Evolutionary conservation across 2,797 vertebrate species (phyloP), one percentile per base, ranked within the genome.

Genomic region (Anabacerthia variegaticeps): DNA sequence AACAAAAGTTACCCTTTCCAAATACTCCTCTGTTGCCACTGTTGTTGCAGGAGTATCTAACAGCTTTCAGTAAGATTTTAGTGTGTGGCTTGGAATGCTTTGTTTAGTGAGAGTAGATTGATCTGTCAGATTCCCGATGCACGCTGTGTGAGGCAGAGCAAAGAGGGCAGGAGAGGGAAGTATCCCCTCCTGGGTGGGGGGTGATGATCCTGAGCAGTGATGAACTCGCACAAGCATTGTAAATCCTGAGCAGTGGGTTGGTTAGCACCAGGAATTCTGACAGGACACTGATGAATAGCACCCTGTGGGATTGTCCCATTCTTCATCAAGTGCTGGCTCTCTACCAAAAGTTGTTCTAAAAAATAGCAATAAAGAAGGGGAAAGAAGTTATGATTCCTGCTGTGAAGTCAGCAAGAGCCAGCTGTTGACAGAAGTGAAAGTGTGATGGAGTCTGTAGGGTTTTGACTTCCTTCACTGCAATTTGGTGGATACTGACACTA

Each of bases 371-470:
- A 72, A 88, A 73, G 36, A 89, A 86, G 43, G 54, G 55, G 54
- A 69, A 92, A 85, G 75, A 55, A 88, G 32, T 71, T 54, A n/a
- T 23, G n/a, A 72, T 77, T 87, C 72, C 61, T 77, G 85, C 65
- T 46, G 41, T 91, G 91, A 91, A 92, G 76, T 80, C 68, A 80
- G 81, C 41, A 46, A 87, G 87, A 74, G 78, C 68, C 6, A 9
- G 34, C 28, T 8, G 56, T 61, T 94, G 94, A 89, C 56, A 83
- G 81, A 73, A 92, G 66, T 56, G 75, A 85, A 80, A 89, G 75
- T 68, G 49, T 72, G 78, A 89, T 39, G 73, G 56, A 66, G n/a
- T 54, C 67, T 2, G 2, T 23, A 23, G 65, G 44, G 56, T 78
- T 91, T 93, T 6, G 1, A 32, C 79, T 95, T 88, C 65, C 34